Evolutionary conservation across 2,888 invertebrate genomes (phyloP), one percentile per base, ranked within the genome.

Genomic region (Ormia ochracea): DNA sequence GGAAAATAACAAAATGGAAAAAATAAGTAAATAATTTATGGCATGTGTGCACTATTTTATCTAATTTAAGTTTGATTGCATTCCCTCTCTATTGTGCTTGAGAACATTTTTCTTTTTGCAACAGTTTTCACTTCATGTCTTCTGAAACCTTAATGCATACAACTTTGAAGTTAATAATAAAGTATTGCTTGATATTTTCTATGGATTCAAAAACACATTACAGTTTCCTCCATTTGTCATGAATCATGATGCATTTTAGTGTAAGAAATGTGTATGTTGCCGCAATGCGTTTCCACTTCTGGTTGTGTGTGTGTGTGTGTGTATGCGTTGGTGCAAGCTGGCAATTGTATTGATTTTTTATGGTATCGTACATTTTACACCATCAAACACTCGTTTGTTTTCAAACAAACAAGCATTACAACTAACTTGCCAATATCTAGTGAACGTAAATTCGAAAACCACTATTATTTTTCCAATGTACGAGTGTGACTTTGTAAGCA

Each of bases 181-280:
- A 52, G 19, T 58, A 36, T 61, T 52, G 59, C 6, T 66, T 17
- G 12, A 52, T 52, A 65, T 52, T 58, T 77, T 70, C 23, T 69
- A 76, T 61, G 61, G 73, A 56, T 76, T 69, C 68, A 54, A 48
- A n/a, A 63, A 68, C 19, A 61, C 7, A 69, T 61, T 26, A 28
- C 12, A 0, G 7, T 59, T 66, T 28, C 19, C 21, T 41, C n/a
- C 28, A 23, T 21, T 63, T 56, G 1, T 28, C 23, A 50, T 59
- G 48, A 48, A 50, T 38, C 50, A 31, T 61, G 23, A 48, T 70
- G 50, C 59, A 50, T 33, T 72, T 41, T 61, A 17, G 23, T 52
- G 50, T 41, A 17, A 23, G 21, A 58, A 28, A 50, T 66, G n/a
- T n/a, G n/a, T n/a, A n/a, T n/a, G 48, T 66, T 17, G 3, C 48